Base-by-base conservation (phyloP, 2,888 invertebrate genomes). In the Thelaira solivaga region DNA sequence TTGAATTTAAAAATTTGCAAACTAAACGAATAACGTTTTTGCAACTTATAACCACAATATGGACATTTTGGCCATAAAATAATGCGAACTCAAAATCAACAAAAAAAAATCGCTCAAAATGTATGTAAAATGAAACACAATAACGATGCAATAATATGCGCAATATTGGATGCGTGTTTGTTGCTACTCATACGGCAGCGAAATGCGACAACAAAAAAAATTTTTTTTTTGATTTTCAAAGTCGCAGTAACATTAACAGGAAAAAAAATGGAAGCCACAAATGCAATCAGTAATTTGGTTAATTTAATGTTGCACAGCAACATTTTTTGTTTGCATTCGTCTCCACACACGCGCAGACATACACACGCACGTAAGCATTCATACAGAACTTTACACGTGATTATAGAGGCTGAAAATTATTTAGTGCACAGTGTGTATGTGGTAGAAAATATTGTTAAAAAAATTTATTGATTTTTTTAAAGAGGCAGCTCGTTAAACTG, bases 211-310 rank as follows among this genome's bases (percentile, higher is more conserved):
- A n/a, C n/a, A 71, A 76, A 82, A 61, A 81, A 72, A 36, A n/a
- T 65, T 39, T 1, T 16, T n/a, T n/a, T n/a, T n/a, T n/a, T n/a
- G n/a, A n/a, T n/a, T 65, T 49, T 20, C 0, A 53, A 34, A 51
- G 57, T 49, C 47, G 64, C 73, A 65, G 55, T 55, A 57, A 18
- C 26, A 62, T 43, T 24, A 47, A 49, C 7, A n/a, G n/a, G 22
- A 31, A 18, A 29, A 69, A 26, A 69, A 67, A 43, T 55, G 51
- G 59, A 57, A 76, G 76, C 77, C 83, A 80, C 80, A 82, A 79
- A 77, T 73, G 78, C 80, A 80, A 84, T 83, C 85, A 84, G 76
- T 85, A 86, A 86, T 86, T 86, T 86, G 86, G 82, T 84, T 86
- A 86, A 86, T 86, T 86, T 85, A 84, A 84, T 86, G 85, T 83